Evolutionary conservation across 2,888 invertebrate genomes (phyloP), one percentile per base, ranked within the genome.

Genomic region (Plebejus melissa): DNA sequence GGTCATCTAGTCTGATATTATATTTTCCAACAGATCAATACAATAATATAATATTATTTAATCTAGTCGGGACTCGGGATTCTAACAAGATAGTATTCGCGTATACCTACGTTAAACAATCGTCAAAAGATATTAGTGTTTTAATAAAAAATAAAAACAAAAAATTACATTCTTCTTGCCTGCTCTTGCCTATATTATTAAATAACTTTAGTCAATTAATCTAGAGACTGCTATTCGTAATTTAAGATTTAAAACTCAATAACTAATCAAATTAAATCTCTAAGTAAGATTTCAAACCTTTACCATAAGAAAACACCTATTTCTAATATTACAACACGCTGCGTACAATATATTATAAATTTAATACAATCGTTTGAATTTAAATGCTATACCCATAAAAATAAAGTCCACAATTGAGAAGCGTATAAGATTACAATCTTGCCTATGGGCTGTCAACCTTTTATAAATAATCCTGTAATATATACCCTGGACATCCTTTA

Each of bases 401-500:
- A 71, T 58, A 75, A 58, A 32, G 71, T 32, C 41, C 41, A 32
- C 32, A 60, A 46, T 54, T 71, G 75, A 32, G 28, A 38, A 38
- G 69, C 46, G 46, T 58, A 16, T 4, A 32, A 58, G 71, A 71
- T 71, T 75, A 60, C 54, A 58, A 75, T 75, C 71, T 75, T 58
- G 71, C 41, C 71, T 58, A 75, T 75, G 38, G 75, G 70, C 71
- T 75, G 75, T 75, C 75, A 75, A 58, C 71, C 75, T 71, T 75
- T 71, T 71, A 71, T 75, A 71, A 75, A 75, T 75, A 75, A 75
- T 75, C 75, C 71, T 75, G 75, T 75, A 75, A 75, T 75, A 75
- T 75, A 75, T 75, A 75, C 57, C 75, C 75, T 41, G 57, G 58
- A 75, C 60, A 71, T 71, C 54, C 54, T 71, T 71, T 72, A 72